Evolutionary conservation across 2,888 invertebrate species (phyloP).

Genomic region (Hirtodrosophila confusa): DNA sequence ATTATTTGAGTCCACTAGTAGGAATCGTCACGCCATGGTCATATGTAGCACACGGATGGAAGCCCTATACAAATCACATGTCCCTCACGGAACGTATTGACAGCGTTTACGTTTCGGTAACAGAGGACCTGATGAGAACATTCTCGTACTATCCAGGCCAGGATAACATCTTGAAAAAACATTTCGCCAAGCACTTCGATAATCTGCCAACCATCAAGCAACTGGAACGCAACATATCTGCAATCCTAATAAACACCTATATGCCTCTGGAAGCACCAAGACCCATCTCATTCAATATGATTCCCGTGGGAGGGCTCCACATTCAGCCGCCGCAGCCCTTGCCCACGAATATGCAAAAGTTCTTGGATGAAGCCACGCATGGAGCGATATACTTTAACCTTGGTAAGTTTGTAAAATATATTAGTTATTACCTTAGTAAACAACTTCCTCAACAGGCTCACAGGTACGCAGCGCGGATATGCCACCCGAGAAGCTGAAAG

Average conservation of each 20-base stretch:
- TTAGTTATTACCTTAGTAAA: too few relatives aligned
- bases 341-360: constrained; percentile 77
- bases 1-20: constrained; percentile 82
- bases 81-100: constrained; percentile 85
- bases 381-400: constrained; percentile 84
- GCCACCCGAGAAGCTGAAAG: constrained; percentile 77
- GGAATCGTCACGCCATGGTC: constrained; percentile 84
- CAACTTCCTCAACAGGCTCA: constrained; percentile 73
- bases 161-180: constrained; percentile 69
- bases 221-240: constrained; percentile 84
- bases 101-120: constrained; percentile 82
- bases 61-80: constrained; percentile 84
- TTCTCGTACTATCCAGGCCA: constrained; percentile 77
- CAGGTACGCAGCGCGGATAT: constrained; percentile 82
- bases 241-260: constrained; percentile 84
- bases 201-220: constrained; percentile 80
- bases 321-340: constrained; percentile 80
- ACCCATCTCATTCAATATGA: constrained; percentile 83
- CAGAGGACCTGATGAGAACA: constrained; percentile 66
- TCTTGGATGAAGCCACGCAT: constrained; percentile 80
- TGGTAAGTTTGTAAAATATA: constrained; percentile 41
- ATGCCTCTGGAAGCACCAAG: constrained; percentile 82
- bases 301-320: constrained; percentile 86
- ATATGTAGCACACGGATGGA: constrained; percentile 83
- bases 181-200: constrained; percentile 61